Evolutionary conservation across 2,888 invertebrate species (phyloP).

Genomic region (Brassicogethes aeneus): DNA sequence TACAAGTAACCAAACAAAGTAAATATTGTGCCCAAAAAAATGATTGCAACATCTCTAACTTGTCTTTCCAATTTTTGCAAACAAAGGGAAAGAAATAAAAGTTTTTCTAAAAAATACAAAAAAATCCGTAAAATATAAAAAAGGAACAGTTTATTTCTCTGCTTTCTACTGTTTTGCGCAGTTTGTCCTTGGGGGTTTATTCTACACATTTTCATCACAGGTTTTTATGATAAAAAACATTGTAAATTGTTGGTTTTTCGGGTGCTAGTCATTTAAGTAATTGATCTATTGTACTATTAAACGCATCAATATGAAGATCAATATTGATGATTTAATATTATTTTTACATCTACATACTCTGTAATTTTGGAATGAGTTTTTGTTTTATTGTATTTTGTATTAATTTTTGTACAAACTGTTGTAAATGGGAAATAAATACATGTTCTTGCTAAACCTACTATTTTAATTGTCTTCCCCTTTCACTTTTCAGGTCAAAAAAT

Average conservation of each 20-base stretch:
- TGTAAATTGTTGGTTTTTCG: constrained; percentile 15
- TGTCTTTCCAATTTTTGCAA: constrained; percentile 41
- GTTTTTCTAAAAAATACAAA: constrained; percentile 30
- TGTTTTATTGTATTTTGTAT: constrained; percentile 22
- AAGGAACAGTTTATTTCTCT: constrained; percentile 32
- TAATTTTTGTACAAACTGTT: constrained; percentile 23
- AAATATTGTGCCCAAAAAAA: constrained; percentile 34
- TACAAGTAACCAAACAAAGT: constrained; percentile 19
- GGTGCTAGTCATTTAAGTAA: constrained; percentile 27
- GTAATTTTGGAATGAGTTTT: constrained; percentile 20
- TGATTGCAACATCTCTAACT: constrained; percentile 39
- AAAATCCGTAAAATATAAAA: constrained; percentile 38
- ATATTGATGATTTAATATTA: background rate
- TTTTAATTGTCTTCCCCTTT: background rate
- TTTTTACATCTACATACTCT: constrained; percentile 6
- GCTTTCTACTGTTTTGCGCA: constrained; percentile 9
- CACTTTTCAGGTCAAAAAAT: too few species aligned
- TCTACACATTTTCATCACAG: constrained; percentile 2
- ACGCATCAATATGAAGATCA: constrained; percentile 3
- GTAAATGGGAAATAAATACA: constrained; percentile 31
- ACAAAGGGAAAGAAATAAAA: constrained; percentile 25
- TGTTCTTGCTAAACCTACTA: constrained; percentile 23
- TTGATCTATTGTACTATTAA: constrained; percentile 5
- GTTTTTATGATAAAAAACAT: background rate
- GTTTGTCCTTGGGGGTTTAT: constrained; percentile 10